Evolutionary conservation across 1,140 invertebrate species (phyloP).

Genomic region (Aphis craccivora): DNA sequence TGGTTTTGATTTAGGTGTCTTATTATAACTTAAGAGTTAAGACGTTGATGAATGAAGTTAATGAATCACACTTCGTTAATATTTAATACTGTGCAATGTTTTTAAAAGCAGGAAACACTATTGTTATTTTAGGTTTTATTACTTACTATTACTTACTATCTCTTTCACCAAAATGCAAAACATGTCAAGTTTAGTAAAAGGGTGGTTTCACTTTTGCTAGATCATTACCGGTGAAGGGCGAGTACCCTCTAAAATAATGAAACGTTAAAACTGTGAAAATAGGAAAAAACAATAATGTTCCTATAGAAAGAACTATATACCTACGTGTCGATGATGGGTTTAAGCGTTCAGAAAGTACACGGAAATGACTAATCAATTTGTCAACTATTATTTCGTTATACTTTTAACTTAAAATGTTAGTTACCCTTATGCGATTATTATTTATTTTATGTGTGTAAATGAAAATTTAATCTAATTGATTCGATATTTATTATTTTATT

Average conservation of each 20-base stretch:
- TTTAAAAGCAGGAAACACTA: conserved; percentile 56
- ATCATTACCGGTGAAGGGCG: conserved; percentile 53
- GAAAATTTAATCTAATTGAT: background rate
- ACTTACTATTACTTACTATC: conserved; percentile 18
- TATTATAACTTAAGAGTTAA: conserved; percentile 21
- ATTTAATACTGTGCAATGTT: conserved; percentile 22
- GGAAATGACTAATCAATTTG: conserved; percentile 55
- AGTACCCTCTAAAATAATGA: conserved; percentile 32
- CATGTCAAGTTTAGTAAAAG: conserved; percentile 39
- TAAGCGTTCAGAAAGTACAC: background rate
- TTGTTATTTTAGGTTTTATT: conserved; percentile 49
- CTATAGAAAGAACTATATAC: background rate
- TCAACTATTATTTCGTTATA: background rate
- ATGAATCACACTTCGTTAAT: conserved; percentile 52
- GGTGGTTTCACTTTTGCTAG: conserved; percentile 49
- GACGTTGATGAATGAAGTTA: conserved; percentile 56
- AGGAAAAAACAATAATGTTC: conserved; percentile 23
- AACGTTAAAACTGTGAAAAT: conserved; percentile 50
- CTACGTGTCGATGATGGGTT: background rate
- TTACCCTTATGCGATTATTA: background rate
- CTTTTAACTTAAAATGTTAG: conserved; percentile 29
- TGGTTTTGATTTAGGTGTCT: background rate
- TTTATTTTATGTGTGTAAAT: background rate
- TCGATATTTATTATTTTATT: background rate
- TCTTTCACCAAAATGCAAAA: conserved; percentile 36